Base-by-base conservation (phyloP, 2,797 vertebrate genomes). In the Mus caroli region DNA sequence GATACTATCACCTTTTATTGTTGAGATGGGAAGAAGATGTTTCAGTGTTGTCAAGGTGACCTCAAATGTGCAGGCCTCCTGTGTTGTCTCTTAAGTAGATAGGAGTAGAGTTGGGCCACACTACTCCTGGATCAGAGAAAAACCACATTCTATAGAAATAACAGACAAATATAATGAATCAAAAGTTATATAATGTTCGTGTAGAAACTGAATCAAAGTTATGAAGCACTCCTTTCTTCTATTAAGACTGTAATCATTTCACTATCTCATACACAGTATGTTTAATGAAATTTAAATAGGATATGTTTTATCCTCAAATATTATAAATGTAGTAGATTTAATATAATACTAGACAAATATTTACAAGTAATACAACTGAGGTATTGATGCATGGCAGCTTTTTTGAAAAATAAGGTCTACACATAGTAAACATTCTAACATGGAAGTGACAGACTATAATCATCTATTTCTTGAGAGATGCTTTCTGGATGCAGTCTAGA, bases 381-480 rank as follows among this genome's bases (percentile, higher is more conserved):
- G 37, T 50, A 43, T 28, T 46, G 50, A 67, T 78, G 80, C 88
- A 90, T 96, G 90, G 69, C 76, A 90, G 56, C 1, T 75, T 14
- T 87, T 82, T 43, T 40, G 60, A 96, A 93, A 46, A 94, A 69
- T 50, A 24, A 76, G 78, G 56, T 87, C 73, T 91, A 96, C 2
- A 76, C 64, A 84, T 87, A 28, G 46, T 9, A 91, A 83, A 7
- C 1, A 43, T 0, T 82, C 64, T 54, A 37, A 90, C 54, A 89
- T 2, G 56, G 22, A 86, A 78, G 37, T 71, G 19, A 71, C 52
- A 91, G 34, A 19, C 40, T 80, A 2, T 17, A 92, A 87, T 56
- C 20, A 90, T 84, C 26, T 94, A 24, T n/a, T 26, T 69, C 37
- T 52, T 64, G 14, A 83, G 84, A 86, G 3, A 52, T 20, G 20